Evolutionary conservation across 2,888 invertebrate species (phyloP).

Genomic region (Cheilosia soror): DNA sequence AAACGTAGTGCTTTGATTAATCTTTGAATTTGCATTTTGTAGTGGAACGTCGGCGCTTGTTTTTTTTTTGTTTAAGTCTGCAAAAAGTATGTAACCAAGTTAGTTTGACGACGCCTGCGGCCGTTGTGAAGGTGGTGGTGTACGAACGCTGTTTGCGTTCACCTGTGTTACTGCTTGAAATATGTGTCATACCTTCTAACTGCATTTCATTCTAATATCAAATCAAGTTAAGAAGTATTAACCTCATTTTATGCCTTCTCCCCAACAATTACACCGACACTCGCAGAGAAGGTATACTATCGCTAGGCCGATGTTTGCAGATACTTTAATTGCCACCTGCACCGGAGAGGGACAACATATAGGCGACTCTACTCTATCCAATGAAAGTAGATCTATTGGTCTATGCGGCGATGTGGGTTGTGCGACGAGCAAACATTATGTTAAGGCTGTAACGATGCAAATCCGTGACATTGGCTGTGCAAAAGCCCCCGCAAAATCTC

Average conservation of each 20-base stretch:
- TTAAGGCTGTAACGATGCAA: slow-evolving; percentile 43
- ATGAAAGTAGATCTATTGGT: slow-evolving; percentile 44
- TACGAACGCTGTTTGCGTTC: slow-evolving; percentile 28
- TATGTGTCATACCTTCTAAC: slow-evolving; percentile 63
- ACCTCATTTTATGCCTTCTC: slow-evolving; percentile 33
- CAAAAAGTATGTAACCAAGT: slow-evolving; percentile 3
- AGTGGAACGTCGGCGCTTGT: slow-evolving; percentile 16
- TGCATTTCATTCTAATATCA: slow-evolving; percentile 60
- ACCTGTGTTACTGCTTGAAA: slow-evolving; percentile 31
- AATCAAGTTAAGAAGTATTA: slow-evolving; percentile 66
- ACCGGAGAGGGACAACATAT: slow-evolving; percentile 11
- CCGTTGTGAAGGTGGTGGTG: not conserved
- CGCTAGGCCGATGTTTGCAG: slow-evolving; percentile 21
- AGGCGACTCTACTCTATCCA: slow-evolving; percentile 25
- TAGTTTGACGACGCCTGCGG: slow-evolving; percentile 37
- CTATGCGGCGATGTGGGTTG: slow-evolving; percentile 35
- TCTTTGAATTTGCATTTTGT: slow-evolving; percentile 52
- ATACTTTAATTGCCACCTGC: slow-evolving; percentile 58
- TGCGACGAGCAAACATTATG: slow-evolving; percentile 11
- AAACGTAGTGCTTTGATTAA: slow-evolving; percentile 58
- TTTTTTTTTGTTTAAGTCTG: not conserved
- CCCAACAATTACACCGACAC: not conserved
- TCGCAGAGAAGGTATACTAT: slow-evolving; percentile 2
- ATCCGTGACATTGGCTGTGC: slow-evolving; percentile 66
- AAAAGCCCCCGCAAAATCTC: slow-evolving; percentile 54